Conservation (phyloP, 1,140 invertebrate species). For the Aradophagus sp. region DNA sequence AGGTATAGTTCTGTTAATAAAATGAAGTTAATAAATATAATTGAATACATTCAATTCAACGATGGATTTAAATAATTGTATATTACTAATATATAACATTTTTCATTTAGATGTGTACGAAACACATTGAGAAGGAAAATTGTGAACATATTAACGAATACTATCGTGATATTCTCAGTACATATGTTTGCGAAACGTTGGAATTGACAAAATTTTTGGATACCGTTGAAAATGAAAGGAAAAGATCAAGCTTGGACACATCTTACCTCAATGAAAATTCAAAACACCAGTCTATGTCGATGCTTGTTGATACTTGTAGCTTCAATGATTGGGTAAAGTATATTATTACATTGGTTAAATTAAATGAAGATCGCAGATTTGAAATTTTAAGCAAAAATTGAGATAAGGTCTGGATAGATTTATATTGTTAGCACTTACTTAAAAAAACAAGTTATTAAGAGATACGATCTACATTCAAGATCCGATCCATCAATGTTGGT, state of each 20-base stretch:
- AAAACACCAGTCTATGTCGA: slow-evolving; percentile 75
- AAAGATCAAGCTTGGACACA: slow-evolving; percentile 63
- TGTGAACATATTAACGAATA: slow-evolving; percentile 82
- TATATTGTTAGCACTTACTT: too few species aligned
- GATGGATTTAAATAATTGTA: too few species aligned
- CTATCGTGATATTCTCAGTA: slow-evolving; percentile 93
- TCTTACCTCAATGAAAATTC: slow-evolving; percentile 31
- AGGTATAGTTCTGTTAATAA: too few species aligned
- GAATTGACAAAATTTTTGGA: slow-evolving; percentile 93
- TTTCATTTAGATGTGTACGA: too few species aligned
- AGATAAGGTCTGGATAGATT: too few species aligned
- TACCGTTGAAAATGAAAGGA: slow-evolving; percentile 78
- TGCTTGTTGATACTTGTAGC: slow-evolving; percentile 83
- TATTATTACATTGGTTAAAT: not conserved
- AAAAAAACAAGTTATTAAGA: too few species aligned
- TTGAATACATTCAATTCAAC: too few species aligned
- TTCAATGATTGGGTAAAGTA: slow-evolving; percentile 88
- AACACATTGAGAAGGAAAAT: slow-evolving; percentile 62
- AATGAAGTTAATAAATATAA: too few species aligned
- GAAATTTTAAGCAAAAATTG: too few species aligned
- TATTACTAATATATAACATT: too few species aligned
- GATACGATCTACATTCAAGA: too few species aligned
- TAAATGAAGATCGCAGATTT: not conserved
- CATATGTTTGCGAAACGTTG: slow-evolving; percentile 90
- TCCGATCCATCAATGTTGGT: too few species aligned